Conservation (phyloP, 2,113 vertebrate genomes). For the Gymnogyps californianus region DNA sequence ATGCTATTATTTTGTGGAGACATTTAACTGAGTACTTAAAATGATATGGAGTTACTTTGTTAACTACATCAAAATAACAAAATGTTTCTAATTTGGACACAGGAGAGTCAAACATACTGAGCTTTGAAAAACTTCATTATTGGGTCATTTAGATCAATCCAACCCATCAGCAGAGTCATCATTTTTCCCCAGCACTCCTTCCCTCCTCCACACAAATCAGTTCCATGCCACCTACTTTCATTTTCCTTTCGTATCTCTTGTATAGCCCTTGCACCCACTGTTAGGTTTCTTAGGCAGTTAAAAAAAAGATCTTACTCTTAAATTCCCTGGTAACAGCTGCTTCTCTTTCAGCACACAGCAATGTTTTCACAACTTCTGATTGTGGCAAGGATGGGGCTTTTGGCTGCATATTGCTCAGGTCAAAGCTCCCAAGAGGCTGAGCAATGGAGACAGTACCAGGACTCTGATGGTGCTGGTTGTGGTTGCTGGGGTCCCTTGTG, state of each 20-base stretch:
- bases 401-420: background rate
- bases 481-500: background rate
- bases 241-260: background rate
- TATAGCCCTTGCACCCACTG: background rate
- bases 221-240: background rate
- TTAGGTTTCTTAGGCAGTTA: background rate
- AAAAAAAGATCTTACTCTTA: background rate
- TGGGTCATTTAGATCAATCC: background rate
- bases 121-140: background rate
- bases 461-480: background rate
- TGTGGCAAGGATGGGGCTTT: background rate
- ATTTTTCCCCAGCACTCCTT: background rate
- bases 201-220: background rate
- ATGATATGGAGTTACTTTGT: background rate
- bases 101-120: background rate
- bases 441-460: background rate
- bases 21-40: background rate
- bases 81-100: background rate
- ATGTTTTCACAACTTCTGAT: background rate
- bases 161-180: background rate
- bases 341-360: background rate
- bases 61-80: background rate
- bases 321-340: background rate
- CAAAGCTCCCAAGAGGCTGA: background rate
- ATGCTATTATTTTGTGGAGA: background rate